Evolutionary conservation across 2,797 vertebrate species (phyloP).

Genomic region (Tadarida brasiliensis): DNA sequence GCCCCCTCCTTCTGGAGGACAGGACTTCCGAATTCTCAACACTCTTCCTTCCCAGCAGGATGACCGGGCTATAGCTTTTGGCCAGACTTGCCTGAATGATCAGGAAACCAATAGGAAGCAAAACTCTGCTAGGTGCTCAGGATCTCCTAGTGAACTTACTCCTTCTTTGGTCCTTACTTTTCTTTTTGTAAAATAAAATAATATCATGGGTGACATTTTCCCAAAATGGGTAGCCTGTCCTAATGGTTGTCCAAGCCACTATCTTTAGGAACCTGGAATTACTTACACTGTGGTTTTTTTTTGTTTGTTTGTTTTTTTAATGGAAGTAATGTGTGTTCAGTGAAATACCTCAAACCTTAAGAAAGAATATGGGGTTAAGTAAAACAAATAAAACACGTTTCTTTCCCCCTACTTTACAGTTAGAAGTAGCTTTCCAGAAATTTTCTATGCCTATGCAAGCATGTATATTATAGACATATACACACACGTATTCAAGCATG

Average conservation of each 20-base stretch:
- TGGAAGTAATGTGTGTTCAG: slow-evolving; percentile 1
- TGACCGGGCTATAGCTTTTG: neutral
- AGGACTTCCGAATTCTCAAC: neutral
- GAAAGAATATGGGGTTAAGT: neutral
- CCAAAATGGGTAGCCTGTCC: neutral
- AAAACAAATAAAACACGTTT: slow-evolving; percentile 34
- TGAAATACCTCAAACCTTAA: slow-evolving; percentile 29
- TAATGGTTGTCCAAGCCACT: neutral
- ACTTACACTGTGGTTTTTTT: neutral
- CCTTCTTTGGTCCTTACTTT: neutral
- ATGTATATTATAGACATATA: neutral
- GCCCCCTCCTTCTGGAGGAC: neutral
- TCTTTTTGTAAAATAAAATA: slow-evolving; percentile 3
- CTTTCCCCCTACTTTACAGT: neutral
- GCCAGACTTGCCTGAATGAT: neutral
- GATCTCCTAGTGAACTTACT: neutral
- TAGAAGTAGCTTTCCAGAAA: slow-evolving; percentile 34
- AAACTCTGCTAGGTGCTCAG: neutral
- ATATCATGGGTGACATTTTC: neutral
- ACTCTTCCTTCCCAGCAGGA: neutral
- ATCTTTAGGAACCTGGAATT: neutral
- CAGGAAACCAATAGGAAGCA: neutral
- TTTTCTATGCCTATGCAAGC: neutral
- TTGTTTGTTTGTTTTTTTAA: neutral
- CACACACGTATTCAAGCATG: neutral